Base-by-base conservation (phyloP, 1,140 invertebrate species). In the Lasaia peninsularis region DNA sequence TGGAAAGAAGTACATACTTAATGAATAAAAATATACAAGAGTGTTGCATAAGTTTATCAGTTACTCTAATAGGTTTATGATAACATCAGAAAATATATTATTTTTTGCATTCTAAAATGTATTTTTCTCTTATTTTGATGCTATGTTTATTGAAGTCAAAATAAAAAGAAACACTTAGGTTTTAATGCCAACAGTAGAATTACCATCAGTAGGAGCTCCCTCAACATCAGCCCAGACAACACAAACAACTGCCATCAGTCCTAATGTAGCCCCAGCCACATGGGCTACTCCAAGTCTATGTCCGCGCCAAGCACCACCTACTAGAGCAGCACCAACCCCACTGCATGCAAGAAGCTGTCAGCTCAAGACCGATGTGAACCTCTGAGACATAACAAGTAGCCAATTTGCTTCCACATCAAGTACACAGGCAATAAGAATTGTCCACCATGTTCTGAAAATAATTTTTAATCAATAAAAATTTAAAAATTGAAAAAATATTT, bases 321-420 rank as follows among this genome's bases (percentile, higher is more conserved):
- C 91, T 63, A 97, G 78, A 3, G 96, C 95, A 14, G 94, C 94
- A 1, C 96, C 95, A 62, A 97, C 96, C 14, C 95, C 95, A 59
- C 96, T 95, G 83, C 96, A 97, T 71, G 96, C 95, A 61, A 98
- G 87, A 68, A 97, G 88, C 94, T 97, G 91, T 90, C 94, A 94
- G 79, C 88, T 89, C 21, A 89, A 61, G 11, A 89, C 88, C 10
- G 88, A 90, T 11, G 86, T 90, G 60, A 82, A 89, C 7, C 87
- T 65, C 65, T 90, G 89, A 0, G 86, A 90, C 67, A 84, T 67
- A 0, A 90, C 86, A 28, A 90, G 64, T 49, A 89, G 62, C 73
- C 81, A 89, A 51, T 72, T 80, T 8, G 87, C 85, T 66, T 88
- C 86, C 5, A 97, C 96, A 85, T 97, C 96, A 60, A 90, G 61